phyloP scores from a whole-genome alignment of 2,113 vertebrate species.

The Entomyzon cyanotis region DNA sequence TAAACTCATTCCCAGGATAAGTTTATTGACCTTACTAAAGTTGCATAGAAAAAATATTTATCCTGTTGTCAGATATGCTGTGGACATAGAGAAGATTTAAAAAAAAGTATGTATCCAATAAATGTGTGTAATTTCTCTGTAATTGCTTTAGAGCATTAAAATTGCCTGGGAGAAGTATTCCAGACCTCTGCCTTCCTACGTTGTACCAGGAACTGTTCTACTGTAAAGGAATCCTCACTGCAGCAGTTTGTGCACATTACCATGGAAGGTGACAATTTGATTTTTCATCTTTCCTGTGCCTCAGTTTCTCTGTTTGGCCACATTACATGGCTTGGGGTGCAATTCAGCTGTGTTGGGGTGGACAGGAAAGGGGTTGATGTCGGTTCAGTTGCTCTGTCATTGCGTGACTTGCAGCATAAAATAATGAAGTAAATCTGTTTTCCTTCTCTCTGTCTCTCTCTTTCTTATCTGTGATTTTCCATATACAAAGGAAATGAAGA shows the following conservation, averaged over 20 bases:
- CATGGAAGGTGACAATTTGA: neutral
- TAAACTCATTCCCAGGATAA: neutral
- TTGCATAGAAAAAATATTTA: neutral
- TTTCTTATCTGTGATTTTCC: constrained; percentile 40
- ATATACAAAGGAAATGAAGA: constrained; percentile 10
- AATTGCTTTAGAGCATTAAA: neutral
- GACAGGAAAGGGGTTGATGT: neutral
- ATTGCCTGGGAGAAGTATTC: neutral
- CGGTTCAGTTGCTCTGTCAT: neutral
- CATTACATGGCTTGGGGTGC: neutral
- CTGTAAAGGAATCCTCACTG: neutral
- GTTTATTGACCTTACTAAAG: neutral
- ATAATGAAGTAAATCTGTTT: constrained; percentile 30
- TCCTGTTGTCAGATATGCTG: neutral
- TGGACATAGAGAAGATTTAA: neutral
- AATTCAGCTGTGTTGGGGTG: neutral
- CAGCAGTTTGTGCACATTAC: neutral
- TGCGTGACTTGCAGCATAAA: neutral
- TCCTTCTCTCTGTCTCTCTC: neutral
- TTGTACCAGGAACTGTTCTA: neutral
- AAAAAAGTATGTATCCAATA: neutral
- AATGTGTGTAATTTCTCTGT: neutral
- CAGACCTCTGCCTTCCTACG: neutral
- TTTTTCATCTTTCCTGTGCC: neutral
- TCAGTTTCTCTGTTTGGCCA: neutral